Evolutionary conservation across 1,140 invertebrate species (phyloP).

Genomic region (Tetramorium simillimum): DNA sequence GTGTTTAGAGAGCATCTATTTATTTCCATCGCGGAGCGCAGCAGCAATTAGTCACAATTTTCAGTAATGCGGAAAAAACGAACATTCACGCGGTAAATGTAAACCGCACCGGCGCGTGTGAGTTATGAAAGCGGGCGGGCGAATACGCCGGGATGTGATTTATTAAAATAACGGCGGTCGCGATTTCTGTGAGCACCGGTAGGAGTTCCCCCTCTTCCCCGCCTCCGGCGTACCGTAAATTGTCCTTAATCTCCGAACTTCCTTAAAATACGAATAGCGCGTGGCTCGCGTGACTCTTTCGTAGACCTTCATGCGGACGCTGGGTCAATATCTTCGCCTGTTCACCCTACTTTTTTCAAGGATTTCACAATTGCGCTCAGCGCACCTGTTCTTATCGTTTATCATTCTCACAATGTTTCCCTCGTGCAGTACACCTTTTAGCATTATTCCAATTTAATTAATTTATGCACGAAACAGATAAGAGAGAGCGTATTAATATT

Average conservation of each 20-base stretch:
- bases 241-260: slow-evolving; percentile 46
- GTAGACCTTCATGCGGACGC: background rate
- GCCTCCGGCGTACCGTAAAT: slow-evolving; percentile 38
- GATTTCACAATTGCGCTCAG: background rate
- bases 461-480: background rate
- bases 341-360: background rate
- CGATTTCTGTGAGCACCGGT: slow-evolving; percentile 28
- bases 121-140: slow-evolving; percentile 37
- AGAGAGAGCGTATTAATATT: background rate
- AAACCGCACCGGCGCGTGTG: slow-evolving; percentile 10
- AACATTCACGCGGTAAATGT: slow-evolving; percentile 7
- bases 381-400: background rate
- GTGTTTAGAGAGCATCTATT: slow-evolving; percentile 30
- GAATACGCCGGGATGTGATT: slow-evolving; percentile 24
- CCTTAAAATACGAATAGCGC: slow-evolving; percentile 27
- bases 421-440: background rate
- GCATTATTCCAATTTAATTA: background rate
- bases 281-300: slow-evolving; percentile 15
- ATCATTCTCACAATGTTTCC: background rate
- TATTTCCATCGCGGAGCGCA: slow-evolving; percentile 36
- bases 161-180: slow-evolving; percentile 50
- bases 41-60: slow-evolving; percentile 50
- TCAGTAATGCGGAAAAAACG: slow-evolving; percentile 50
- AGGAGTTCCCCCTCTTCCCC: background rate
- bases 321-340: background rate